phyloP scores from a whole-genome alignment of 2,888 invertebrate species.

The Melanostoma scalare region DNA sequence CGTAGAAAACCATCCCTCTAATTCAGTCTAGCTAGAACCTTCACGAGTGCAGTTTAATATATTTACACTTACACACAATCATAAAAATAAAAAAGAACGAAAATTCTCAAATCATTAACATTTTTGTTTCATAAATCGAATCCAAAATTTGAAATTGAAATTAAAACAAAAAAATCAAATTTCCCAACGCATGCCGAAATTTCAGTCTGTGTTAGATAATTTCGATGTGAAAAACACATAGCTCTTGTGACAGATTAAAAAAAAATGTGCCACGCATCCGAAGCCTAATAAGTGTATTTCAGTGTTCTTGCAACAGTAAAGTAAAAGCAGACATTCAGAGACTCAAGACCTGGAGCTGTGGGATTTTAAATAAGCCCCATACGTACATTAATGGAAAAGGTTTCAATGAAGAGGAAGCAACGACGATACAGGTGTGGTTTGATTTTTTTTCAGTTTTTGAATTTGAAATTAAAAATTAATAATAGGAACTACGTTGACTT shows the following conservation, averaged over 20 bases:
- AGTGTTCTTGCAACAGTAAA: conserved; percentile 57
- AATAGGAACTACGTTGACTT: too few relatives aligned
- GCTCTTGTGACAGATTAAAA: conserved; percentile 46
- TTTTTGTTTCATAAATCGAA: neutral
- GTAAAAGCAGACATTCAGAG: conserved; percentile 35
- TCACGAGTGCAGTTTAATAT: conserved; percentile 71
- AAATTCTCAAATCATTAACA: neutral
- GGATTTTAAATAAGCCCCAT: conserved; percentile 37
- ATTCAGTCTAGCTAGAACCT: conserved; percentile 79
- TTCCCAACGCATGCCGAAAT: neutral
- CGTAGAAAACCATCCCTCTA: conserved; percentile 78
- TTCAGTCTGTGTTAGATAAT: conserved; percentile 11
- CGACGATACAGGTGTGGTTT: conserved; percentile 84
- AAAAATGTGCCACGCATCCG: conserved; percentile 67
- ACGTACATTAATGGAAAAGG: conserved; percentile 78
- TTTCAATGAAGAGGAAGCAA: conserved; percentile 84
- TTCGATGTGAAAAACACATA: conserved; percentile 34
- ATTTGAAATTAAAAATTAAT: neutral
- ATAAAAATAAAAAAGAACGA: neutral
- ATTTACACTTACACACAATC: neutral
- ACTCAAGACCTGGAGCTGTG: conserved; percentile 55
- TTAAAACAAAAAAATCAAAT: neutral
- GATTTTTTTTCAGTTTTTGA: neutral
- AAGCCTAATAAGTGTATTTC: conserved; percentile 65
- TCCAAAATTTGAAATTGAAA: neutral